These are phyloP conservation scores for Octodonta nipae DNA, from an alignment of 2,888 invertebrate species.

Conservation along the genomic window DNA sequence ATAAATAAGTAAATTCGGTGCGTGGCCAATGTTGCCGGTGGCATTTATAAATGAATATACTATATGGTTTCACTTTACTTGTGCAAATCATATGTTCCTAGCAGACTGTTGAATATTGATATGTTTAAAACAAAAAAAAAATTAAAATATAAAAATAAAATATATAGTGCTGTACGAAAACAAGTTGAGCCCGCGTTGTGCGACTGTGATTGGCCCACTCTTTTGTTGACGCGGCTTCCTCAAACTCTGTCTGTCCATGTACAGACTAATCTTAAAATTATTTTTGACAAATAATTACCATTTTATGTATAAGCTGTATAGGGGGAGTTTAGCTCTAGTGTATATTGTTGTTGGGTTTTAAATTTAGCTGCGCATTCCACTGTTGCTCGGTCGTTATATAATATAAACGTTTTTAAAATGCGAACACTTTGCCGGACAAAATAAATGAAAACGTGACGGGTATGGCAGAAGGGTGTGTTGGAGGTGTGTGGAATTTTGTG, in stretches of 20 bases:
- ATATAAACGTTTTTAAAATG: too few species aligned
- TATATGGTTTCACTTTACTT: constrained; percentile 23
- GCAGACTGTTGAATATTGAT: constrained; percentile 29
- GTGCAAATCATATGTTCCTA: constrained; percentile 34
- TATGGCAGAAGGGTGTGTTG: constrained; percentile 4
- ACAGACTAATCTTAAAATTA: constrained; percentile 35
- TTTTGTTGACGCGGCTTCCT: constrained; percentile 20
- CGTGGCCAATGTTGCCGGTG: constrained; percentile 5
- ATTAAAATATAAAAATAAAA: constrained; percentile 10
- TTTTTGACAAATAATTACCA: constrained; percentile 37
- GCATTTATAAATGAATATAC: constrained; percentile 27
- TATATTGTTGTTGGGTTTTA: constrained; percentile 34
- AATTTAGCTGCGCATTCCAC: constrained; percentile 20
- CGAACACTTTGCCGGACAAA: not conserved
- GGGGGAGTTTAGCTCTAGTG: constrained; percentile 34
- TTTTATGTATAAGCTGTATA: constrained; percentile 34
- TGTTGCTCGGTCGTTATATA: constrained; percentile 26
- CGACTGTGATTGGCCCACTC: constrained; percentile 33
- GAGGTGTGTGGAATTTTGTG: not conserved
- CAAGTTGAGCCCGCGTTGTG: constrained; percentile 20
- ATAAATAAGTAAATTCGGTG: not conserved
- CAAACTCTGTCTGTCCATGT: constrained; percentile 26
- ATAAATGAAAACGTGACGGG: constrained; percentile 6
- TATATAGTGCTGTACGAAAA: constrained; percentile 26
- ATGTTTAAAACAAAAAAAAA: constrained; percentile 18